Evolutionary conservation across 1,140 invertebrate species (phyloP), one percentile per base, ranked within the genome.

Genomic region (Cyclina sinensis): DNA sequence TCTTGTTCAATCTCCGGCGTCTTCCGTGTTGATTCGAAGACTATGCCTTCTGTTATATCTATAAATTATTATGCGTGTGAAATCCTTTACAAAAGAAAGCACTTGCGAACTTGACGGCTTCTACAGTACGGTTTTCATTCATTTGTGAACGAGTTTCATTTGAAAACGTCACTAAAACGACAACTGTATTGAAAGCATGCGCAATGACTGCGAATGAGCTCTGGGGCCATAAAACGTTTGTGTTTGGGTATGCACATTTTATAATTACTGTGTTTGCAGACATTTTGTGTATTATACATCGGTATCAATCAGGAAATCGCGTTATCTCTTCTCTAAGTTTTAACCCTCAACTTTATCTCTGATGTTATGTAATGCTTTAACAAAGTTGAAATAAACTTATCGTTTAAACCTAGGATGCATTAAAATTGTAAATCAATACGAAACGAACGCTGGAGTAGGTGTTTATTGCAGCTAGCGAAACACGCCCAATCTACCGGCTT

Each of bases 321-420:
- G 43, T 76, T 76, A 76, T 76, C 39, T 51, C 46, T 35, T 54
- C 24, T 78, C 48, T 27, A 78, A 78, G 74, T 54, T 54, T 54
- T 78, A 62, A 68, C 74, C 39, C 46, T 51, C 76, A 79, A 79
- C 39, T 65, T 87, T 87, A 86, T 87, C 54, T 87, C 74, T 30
- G 54, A 62, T 80, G 85, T 87, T 80, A 87, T 80, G 85, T 80
- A 87, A 87, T 87, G 73, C 74, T 54, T 70, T 78, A 87, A 87
- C 76, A 62, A 79, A 79, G 51, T 62, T 87, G 74, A 87, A n/a
- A 87, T 78, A 80, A 78, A 87, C 85, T 65, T 87, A 87, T 87
- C 85, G 68, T 65, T 35, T 43, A 24, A 37, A 46, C 14, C 62
- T 27, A 18, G 12, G 1, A 30, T 68, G 74, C 74, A 87, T 86